Conservation (phyloP, 2,797 vertebrate species). For the Mormyrops attenuatus region DNA sequence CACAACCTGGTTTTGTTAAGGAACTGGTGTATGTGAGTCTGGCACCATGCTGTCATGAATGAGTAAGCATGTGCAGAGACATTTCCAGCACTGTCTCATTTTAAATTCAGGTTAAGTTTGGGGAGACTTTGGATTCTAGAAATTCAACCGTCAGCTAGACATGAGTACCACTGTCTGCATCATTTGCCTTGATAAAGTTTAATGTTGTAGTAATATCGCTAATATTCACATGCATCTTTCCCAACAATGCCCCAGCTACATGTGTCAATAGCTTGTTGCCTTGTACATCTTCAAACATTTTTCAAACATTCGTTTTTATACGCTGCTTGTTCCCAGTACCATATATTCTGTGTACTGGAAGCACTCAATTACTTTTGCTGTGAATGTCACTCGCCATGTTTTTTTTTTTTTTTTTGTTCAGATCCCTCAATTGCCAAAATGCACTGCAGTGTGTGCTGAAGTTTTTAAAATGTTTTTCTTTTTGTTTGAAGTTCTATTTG, state of each 20-base stretch:
- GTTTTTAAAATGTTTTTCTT: background rate
- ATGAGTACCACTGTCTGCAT: background rate
- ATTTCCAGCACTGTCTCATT: background rate
- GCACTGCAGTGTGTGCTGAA: background rate
- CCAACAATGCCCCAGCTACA: background rate
- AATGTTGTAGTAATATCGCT: background rate
- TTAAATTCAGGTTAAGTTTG: background rate
- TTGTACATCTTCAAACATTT: too few relatives aligned
- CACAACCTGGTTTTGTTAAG: background rate
- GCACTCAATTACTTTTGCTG: background rate
- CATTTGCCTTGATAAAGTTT: background rate
- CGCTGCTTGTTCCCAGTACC: background rate
- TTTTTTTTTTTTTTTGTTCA: background rate
- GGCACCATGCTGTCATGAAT: background rate
- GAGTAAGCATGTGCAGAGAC: background rate
- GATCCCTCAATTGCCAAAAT: background rate
- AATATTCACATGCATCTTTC: background rate
- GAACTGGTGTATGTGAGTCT: background rate
- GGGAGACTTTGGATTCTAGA: background rate
- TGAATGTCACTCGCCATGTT: background rate
- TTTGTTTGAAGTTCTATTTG: background rate
- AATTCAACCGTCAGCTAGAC: background rate
- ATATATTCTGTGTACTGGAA: background rate
- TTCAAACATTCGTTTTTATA: background rate
- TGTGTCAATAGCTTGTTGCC: too few relatives aligned